These are phyloP conservation scores for Machimus atricapillus DNA, from an alignment of 2,888 invertebrate species.

Conservation along the genomic window DNA sequence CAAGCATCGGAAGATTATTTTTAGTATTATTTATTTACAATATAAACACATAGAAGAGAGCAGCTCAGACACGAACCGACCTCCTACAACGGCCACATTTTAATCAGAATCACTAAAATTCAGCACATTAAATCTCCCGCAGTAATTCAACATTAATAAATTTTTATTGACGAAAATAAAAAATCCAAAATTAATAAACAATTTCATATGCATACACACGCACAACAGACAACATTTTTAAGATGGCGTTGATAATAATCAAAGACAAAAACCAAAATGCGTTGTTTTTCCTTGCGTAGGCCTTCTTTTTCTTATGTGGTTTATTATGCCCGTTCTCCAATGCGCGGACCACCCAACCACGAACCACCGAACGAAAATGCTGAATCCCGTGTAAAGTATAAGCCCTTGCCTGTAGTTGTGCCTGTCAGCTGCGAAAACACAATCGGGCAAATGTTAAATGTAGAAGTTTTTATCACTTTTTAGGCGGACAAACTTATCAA, in stretches of 20 bases:
- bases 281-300: conserved; percentile 12
- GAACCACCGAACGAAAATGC: too few relatives aligned
- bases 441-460: too few relatives aligned
- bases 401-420: too few relatives aligned
- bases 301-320: not conserved
- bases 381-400: too few relatives aligned
- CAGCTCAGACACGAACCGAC: not conserved
- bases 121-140: not conserved
- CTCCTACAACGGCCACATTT: not conserved
- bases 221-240: conserved; percentile 21
- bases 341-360: too few relatives aligned
- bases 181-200: not conserved
- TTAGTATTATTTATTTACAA: not conserved
- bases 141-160: not conserved
- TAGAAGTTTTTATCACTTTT: too few relatives aligned
- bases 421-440: too few relatives aligned
- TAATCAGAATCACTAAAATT: not conserved
- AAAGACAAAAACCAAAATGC: conserved; percentile 41
- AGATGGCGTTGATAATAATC: conserved; percentile 42
- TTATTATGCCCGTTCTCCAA: too few relatives aligned
- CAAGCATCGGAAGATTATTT: not conserved
- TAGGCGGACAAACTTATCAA: too few relatives aligned
- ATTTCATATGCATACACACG: not conserved
- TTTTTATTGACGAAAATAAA: not conserved
- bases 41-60: not conserved